These are phyloP conservation scores for Malacosoma neustria DNA, from an alignment of 2,888 invertebrate genomes.

Conservation along the genomic window DNA sequence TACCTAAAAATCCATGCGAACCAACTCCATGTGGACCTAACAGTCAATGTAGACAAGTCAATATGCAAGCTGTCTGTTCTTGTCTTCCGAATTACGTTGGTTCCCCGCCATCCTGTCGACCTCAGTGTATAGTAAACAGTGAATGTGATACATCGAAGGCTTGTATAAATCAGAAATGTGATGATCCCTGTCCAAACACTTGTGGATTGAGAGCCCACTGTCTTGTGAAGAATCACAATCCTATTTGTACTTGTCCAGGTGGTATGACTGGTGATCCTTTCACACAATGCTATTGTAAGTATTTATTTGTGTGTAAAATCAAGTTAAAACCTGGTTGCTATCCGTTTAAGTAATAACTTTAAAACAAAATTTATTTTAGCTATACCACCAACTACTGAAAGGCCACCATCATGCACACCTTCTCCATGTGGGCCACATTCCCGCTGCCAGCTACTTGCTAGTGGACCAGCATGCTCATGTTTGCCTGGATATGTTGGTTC, in stretches of 20 bases:
- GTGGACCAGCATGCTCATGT: slow-evolving; percentile 86
- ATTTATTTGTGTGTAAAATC: slow-evolving; percentile 2
- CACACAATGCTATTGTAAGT: slow-evolving; percentile 84
- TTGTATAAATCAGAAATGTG: slow-evolving; percentile 89
- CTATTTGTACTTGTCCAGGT: slow-evolving; percentile 89
- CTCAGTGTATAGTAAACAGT: slow-evolving; percentile 90
- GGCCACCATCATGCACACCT: slow-evolving; percentile 84
- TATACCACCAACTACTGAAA: slow-evolving; percentile 69
- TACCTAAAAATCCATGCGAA: slow-evolving; percentile 81
- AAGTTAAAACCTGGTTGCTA: too few species aligned
- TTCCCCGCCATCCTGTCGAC: slow-evolving; percentile 86
- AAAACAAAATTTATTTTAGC: slow-evolving; percentile 17
- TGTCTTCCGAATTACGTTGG: slow-evolving; percentile 87
- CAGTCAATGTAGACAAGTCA: slow-evolving; percentile 87
- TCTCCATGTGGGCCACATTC: slow-evolving; percentile 91
- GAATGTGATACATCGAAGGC: slow-evolving; percentile 89
- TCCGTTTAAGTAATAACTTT: too few species aligned
- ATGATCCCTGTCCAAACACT: slow-evolving; percentile 90
- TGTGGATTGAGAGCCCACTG: slow-evolving; percentile 92
- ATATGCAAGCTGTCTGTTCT: slow-evolving; percentile 88
- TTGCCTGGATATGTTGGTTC: slow-evolving; percentile 84
- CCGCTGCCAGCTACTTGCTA: slow-evolving; percentile 82
- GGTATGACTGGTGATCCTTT: slow-evolving; percentile 93
- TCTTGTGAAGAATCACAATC: slow-evolving; percentile 87
- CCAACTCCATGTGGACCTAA: slow-evolving; percentile 93